Evolutionary conservation across 2,888 invertebrate genomes (phyloP).

Genomic region (Leptinotarsa tumamoca): DNA sequence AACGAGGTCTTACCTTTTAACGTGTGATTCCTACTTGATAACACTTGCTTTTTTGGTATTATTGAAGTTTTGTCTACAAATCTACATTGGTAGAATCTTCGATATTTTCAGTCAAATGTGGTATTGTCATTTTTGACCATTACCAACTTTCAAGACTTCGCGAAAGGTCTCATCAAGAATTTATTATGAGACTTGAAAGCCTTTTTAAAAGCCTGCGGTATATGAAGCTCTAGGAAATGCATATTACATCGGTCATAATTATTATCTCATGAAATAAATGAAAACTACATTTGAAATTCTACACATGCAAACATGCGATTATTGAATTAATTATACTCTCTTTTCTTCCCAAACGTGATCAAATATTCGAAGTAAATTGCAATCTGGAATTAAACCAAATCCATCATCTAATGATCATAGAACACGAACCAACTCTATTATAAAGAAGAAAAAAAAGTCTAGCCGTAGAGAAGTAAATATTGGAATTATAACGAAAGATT

Average conservation of each 20-base stretch:
- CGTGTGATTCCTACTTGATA: no score
- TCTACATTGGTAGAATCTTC: no score
- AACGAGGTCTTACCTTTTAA: no score
- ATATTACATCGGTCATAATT: not conserved
- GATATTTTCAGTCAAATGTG: no score
- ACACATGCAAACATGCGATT: constrained; percentile 19
- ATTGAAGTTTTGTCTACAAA: no score
- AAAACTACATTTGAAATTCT: constrained; percentile 5
- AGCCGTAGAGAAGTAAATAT: not conserved
- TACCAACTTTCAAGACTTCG: no score
- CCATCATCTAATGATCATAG: constrained; percentile 11
- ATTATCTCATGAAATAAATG: not conserved
- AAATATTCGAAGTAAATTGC: constrained; percentile 16
- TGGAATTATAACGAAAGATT: not conserved
- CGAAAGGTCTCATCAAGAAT: no score
- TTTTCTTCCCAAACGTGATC: not conserved
- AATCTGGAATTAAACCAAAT: constrained; percentile 4
- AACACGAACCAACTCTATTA: constrained; percentile 5
- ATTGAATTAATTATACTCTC: constrained; percentile 19
- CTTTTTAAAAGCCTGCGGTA: no score
- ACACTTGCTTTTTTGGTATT: no score
- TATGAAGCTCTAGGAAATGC: not conserved
- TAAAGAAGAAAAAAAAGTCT: not conserved
- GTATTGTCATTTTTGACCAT: no score
- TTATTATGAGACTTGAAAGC: no score